Base-by-base conservation (phyloP, 2,888 invertebrate species). In the Apoderus coryli region DNA sequence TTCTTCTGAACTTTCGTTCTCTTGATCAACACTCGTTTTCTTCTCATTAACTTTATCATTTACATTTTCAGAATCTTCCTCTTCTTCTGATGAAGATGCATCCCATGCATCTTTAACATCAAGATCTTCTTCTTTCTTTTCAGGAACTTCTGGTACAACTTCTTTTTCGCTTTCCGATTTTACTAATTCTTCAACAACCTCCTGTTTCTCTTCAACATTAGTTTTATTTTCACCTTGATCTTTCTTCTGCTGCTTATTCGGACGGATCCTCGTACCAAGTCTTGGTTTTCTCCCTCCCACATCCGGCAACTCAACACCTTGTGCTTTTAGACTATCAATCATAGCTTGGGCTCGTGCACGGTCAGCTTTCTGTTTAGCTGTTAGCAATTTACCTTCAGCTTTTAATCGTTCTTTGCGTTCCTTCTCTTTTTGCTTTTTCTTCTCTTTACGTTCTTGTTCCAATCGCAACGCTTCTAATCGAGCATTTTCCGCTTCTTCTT, bases 311-410 rank as follows among this genome's bases (percentile, higher is more conserved):
- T 78, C 80, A 14, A 84, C 61, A 35, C 92, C 92, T 59, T 88
- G 85, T 5, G 85, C 88, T 57, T 85, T 88, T 22, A 90, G 62
- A 2, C 81, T 78, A 30, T 90, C 88, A 37, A 95, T 60, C 68
- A 90, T 72, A 33, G 84, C 85, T 55, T 86, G 82, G 4, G 89
- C 88, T 42, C 90, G 67, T 0, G 84, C 81, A 38, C 80, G 73
- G 45, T 89, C 89, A 41, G 82, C 82, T 54, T 88, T 92, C 54
- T 98, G 92, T 56, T 92, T 92, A 1, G 85, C 76, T 2, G 92
- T 92, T 34, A 95, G 60, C 16, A 90, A 64, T 59, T 90, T 95
- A 3, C 96, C 96, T 61, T 95, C 95, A n/a, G 85, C 86, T 57
- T 95, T 95, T 44, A 90, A 65, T 50, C 88, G 69, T 48, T 89